Evolutionary conservation across 30 jellyfish, hydroid and myxozoan species (phyloP), one percentile per base, ranked within the genome.

Genomic region (Chrysaora quinquecirrha): DNA sequence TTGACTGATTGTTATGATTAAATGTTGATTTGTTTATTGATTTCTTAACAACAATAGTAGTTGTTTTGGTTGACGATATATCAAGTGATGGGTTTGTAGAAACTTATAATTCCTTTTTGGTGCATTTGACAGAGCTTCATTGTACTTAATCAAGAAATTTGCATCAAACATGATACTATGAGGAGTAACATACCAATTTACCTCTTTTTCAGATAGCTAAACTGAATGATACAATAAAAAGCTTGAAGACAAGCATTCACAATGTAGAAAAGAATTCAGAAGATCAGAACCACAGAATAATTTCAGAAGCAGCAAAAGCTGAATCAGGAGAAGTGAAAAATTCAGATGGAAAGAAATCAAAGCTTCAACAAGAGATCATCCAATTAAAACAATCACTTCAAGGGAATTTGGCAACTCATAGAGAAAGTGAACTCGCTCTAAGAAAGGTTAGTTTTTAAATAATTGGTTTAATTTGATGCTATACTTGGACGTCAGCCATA

Each of bases 381-480:
- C 97, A 82, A 61, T 28, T 86, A 43, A 93, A 86, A 61, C 98
- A 93, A 79, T 47, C 88, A 6, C 81, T 87, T 3, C 95, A 93
- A 29, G 35, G 88, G 32, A 60, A 75, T 14, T 68, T 85, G 33
- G 25, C 85, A 32, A 43, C 89, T 31, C 98, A 93, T 84, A 84
- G 97, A 77, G 96, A 86, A 35, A 86, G 81, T 70, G 98, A 93
- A 78, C 87, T 93, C 14, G 77, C 93, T 38, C 81, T 86, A 21
- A 74, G 98, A 61, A 93, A 87, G 97, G 98, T 93, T 73, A 43
- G 50, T 6, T n/a, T n/a, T n/a, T n/a, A n/a, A n/a, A n/a, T n/a
- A n/a, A n/a, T n/a, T n/a, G n/a, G n/a, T n/a, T n/a, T n/a, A n/a
- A n/a, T n/a, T n/a, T n/a, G n/a, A n/a, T n/a, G n/a, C n/a, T n/a